Percentiles rank a stretch among this genome's conserved stretches.
phyloP scores from a whole-genome alignment of 2,888 invertebrate species.

The Liopterus haemorrhoidalis region DNA sequence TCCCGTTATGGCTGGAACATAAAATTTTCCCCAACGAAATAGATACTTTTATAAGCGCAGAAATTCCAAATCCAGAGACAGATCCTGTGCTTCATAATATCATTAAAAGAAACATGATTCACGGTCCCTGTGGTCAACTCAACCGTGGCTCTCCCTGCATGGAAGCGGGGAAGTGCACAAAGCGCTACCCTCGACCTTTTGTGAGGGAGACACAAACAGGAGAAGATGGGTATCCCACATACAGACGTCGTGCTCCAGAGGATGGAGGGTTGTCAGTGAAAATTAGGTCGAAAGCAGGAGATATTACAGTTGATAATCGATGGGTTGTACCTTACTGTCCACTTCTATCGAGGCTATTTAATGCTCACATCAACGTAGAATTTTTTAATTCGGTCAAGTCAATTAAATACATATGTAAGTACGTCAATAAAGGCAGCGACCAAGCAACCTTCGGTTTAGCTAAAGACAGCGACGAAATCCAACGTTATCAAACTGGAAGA shows the following conservation, averaged over 20 bases:
- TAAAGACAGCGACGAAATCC: constrained; percentile 29
- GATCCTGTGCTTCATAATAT: constrained; percentile 35
- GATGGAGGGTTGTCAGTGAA: constrained; percentile 6
- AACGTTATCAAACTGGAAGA: constrained; percentile 31
- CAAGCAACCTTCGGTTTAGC: constrained; percentile 27
- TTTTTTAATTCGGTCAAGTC: constrained; percentile 40
- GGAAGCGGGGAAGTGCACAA: constrained; percentile 32
- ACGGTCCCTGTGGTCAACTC: constrained; percentile 37
- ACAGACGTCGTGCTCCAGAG: constrained; percentile 22
- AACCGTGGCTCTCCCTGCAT: constrained; percentile 33
- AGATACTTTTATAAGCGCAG: constrained; percentile 38
- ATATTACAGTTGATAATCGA: constrained; percentile 36
- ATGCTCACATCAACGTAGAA: constrained; percentile 39
- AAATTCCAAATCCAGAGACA: constrained; percentile 35
- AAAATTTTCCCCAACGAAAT: constrained; percentile 36
- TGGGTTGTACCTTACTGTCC: constrained; percentile 41
- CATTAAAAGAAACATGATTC: constrained; percentile 39
- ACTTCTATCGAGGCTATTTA: constrained; percentile 29
- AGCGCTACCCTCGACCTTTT: constrained; percentile 29
- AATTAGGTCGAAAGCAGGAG: constrained; percentile 13
- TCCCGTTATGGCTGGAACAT: constrained; percentile 36
- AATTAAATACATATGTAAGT: constrained; percentile 42
- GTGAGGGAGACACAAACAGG: constrained; percentile 31
- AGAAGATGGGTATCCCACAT: constrained; percentile 34
- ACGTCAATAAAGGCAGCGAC: constrained; percentile 33